Evolutionary conservation across 2,888 invertebrate genomes (phyloP), one percentile per base, ranked within the genome.

Genomic region (Drosophila vallismaia): DNA sequence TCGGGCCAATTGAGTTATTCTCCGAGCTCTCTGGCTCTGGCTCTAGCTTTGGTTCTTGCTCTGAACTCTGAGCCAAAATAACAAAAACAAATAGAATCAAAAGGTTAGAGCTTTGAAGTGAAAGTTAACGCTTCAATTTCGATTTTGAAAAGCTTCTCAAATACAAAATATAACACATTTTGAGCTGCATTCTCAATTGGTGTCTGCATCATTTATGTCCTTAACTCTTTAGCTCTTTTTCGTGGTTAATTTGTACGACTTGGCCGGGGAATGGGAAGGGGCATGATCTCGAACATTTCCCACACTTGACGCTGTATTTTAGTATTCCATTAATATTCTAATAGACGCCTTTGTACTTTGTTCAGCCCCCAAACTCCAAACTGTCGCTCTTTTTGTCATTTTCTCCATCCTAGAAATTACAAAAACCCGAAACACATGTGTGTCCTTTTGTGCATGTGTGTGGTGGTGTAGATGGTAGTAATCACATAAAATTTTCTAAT

Each of bases 271-370:
- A n/a, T 36, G n/a, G 36, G n/a, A n/a, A 36, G 5, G 6, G 10
- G 10, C 9, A 33, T 33, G 33, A 10, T 4, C n/a, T 36, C 36
- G n/a, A 36, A 36, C n/a, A 36, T 36, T n/a, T 36, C 6, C 36
- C 29, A 53, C 50, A 33, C 63, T 79, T 66, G 62, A 63, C 66
- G 76, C 68, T 68, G 52, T 75, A 89, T 89, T 86, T 36, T 79
- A 86, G 80, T 85, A 88, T 89, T 88, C 88, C 83, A 88, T 88
- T 88, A 88, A 88, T 89, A 89, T 88, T 89, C 88, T 76, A 88
- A 89, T 77, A 89, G 88, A 74, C 82, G 76, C 89, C 86, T 84
- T 88, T 86, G 78, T 86, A 77, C 78, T 86, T 79, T 86, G 19
- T 79, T 80, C 70, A 72, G 63, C 76, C 77, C 77, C 28, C 28